Conservation (phyloP, 2,113 vertebrate genomes). For the Gracilinanus agilis region DNA sequence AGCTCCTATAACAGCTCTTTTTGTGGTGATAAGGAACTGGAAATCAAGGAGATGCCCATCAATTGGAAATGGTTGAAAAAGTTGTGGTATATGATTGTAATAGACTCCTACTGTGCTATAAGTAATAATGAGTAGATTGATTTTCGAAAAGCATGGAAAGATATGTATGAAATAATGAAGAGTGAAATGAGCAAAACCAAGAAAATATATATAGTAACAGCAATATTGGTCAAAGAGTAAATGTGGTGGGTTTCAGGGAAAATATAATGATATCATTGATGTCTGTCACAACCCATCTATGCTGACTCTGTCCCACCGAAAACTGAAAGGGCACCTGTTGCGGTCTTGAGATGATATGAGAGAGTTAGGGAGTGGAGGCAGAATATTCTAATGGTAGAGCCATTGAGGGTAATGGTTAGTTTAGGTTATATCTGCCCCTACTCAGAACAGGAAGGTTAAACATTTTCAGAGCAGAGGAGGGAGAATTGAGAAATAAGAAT, state of each 20-base stretch:
- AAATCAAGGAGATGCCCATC: too few species aligned
- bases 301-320: background rate
- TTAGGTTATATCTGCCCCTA: background rate
- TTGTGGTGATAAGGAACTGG: too few species aligned
- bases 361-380: background rate
- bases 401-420: background rate
- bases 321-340: background rate
- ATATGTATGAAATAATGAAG: too few species aligned
- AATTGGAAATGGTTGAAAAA: too few species aligned
- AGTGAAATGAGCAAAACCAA: too few species aligned
- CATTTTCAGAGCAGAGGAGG: background rate
- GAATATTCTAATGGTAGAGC: background rate
- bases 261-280: background rate
- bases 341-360: background rate
- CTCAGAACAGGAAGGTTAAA: background rate
- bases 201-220: too few species aligned
- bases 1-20: too few species aligned
- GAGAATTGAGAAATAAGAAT: background rate
- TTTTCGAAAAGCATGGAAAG: too few species aligned
- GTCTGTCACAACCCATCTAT: background rate
- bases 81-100: too few species aligned
- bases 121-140: too few species aligned
- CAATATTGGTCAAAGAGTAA: too few species aligned
- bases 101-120: too few species aligned
- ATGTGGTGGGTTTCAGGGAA: background rate